A percentile compares a stretch with the other conserved stretches of the same genome.
These are phyloP conservation scores for Dermolepida albohirtum DNA, from an alignment of 2,888 invertebrate species.

Conservation along the genomic window DNA sequence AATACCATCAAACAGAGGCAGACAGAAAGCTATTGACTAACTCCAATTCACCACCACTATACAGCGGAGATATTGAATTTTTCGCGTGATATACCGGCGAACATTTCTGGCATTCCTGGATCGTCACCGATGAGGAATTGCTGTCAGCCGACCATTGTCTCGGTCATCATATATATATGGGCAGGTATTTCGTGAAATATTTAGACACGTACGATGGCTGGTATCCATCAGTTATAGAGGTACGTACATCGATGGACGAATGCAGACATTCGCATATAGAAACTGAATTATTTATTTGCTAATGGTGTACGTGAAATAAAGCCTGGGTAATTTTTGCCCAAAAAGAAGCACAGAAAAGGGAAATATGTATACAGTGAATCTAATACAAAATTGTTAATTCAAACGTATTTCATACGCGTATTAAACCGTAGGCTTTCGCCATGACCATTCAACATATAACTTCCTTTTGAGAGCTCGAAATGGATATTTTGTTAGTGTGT, in stretches of 20 bases:
- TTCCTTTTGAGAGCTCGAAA: too few species aligned
- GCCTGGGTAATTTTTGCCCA: too few species aligned
- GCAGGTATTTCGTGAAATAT: conserved; percentile 33
- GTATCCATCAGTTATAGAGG: background rate
- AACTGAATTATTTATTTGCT: conserved; percentile 9
- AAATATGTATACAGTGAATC: too few species aligned
- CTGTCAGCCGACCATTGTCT: conserved; percentile 62
- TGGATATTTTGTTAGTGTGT: too few species aligned
- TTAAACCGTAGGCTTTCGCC: too few species aligned
- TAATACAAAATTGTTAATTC: too few species aligned
- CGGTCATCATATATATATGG: conserved; percentile 44
- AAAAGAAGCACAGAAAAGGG: too few species aligned
- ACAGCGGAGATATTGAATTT: conserved; percentile 62
- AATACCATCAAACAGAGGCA: conserved; percentile 50
- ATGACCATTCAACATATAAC: too few species aligned
- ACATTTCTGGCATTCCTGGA: conserved; percentile 59
- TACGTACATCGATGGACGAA: background rate
- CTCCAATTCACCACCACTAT: conserved; percentile 55
- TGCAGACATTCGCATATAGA: background rate
- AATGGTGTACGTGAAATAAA: background rate
- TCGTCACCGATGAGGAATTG: conserved; percentile 61
- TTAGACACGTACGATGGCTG: conserved; percentile 20
- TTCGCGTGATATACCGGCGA: conserved; percentile 60
- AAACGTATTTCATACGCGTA: too few species aligned
- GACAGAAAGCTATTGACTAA: conserved; percentile 56